Conservation (phyloP, 2,113 vertebrate species). For the Myotis brandtii region DNA sequence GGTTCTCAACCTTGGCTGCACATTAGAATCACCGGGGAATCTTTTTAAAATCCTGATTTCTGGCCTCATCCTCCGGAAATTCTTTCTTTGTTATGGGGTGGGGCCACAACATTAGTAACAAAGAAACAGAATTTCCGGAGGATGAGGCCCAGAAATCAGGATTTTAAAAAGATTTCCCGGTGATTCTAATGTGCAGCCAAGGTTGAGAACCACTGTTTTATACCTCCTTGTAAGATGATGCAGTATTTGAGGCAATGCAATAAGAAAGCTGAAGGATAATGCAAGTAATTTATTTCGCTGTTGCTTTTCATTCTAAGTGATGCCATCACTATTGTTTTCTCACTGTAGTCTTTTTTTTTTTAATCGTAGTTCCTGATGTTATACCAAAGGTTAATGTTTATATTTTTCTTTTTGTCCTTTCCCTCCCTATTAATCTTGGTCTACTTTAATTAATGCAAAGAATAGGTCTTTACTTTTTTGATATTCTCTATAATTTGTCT, state of each 20-base stretch:
- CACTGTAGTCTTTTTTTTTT: not conserved
- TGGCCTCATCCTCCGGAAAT: too few species aligned
- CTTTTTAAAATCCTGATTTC: too few species aligned
- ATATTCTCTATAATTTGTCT: not conserved
- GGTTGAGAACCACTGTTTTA: not conserved
- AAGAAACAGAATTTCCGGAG: too few species aligned
- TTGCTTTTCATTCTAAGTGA: not conserved
- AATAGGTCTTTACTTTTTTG: conserved; percentile 13
- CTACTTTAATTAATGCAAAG: not conserved
- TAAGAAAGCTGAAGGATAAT: not conserved
- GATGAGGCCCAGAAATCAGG: too few species aligned
- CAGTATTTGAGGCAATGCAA: not conserved
- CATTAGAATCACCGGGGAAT: too few species aligned
- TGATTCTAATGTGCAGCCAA: too few species aligned
- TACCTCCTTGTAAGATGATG: not conserved
- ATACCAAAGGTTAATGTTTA: not conserved
- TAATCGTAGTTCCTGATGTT: not conserved
- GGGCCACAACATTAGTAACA: too few species aligned
- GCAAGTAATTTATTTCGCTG: not conserved
- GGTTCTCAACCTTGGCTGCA: too few species aligned
- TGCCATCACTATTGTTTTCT: conserved; percentile 11
- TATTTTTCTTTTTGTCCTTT: not conserved
- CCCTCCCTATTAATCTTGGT: not conserved
- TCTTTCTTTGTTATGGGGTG: too few species aligned
- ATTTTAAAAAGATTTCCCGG: too few species aligned